Percentiles rank a stretch among this genome's conserved stretches.
These are phyloP conservation scores for Neodon shergylaensis DNA, from an alignment of 2,113 vertebrate species.

Conservation along the genomic window DNA sequence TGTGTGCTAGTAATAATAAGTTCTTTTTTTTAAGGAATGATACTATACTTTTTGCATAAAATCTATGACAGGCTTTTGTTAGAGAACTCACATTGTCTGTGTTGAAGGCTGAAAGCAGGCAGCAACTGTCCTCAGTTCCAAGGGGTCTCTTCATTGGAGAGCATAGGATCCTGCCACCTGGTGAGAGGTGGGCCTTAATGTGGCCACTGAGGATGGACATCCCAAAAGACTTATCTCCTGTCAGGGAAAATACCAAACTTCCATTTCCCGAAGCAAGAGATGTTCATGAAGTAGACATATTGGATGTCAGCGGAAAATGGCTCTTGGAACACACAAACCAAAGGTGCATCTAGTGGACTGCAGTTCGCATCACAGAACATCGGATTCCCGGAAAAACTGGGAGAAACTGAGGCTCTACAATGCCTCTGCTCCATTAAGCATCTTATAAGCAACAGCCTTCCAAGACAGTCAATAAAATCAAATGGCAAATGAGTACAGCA, in stretches of 20 bases:
- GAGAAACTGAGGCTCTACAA: not conserved
- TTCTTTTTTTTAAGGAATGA: not conserved
- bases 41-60: conserved; percentile 46
- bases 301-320: not conserved
- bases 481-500: not conserved
- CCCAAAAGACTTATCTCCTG: conserved; percentile 11
- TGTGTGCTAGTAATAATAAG: not conserved
- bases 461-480: conserved; percentile 1
- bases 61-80: not conserved
- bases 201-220: not conserved
- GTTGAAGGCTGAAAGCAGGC: not conserved
- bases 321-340: not conserved
- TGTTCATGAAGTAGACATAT: not conserved
- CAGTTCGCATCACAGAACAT: not conserved
- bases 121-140: not conserved
- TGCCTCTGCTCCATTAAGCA: not conserved
- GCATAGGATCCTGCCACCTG: not conserved
- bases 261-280: conserved; percentile 46
- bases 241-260: conserved; percentile 27
- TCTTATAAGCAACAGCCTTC: not conserved
- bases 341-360: not conserved
- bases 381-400: not conserved
- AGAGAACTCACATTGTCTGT: not conserved
- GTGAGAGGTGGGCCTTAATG: not conserved
- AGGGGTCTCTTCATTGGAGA: not conserved